phyloP scores from a whole-genome alignment of 2,113 vertebrate species.

The Trichomycterus rosablanca region DNA sequence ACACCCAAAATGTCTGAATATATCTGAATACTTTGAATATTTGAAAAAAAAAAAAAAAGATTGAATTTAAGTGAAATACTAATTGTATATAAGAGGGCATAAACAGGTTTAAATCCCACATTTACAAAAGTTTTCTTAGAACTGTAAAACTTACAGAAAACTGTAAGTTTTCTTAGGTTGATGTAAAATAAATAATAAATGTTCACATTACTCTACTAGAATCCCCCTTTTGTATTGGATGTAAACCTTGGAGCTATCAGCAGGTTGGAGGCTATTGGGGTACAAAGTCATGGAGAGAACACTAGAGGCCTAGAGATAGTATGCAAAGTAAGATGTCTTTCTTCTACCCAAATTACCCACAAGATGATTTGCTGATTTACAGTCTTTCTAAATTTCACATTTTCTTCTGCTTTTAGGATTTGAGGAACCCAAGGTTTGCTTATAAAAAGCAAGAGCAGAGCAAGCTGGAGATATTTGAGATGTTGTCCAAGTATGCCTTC shows the following conservation, averaged over 20 bases:
- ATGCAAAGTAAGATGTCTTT: conserved; percentile 88
- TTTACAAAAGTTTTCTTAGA: no score
- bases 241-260: conserved; percentile 89
- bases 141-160: no score
- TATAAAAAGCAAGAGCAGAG: conserved; percentile 83
- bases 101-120: no score
- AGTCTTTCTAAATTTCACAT: not conserved
- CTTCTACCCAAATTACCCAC: no score
- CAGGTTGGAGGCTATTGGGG: conserved; percentile 85
- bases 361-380: no score
- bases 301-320: conserved; percentile 89
- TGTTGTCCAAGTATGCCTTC: conserved; percentile 77
- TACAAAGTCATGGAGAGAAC: conserved; percentile 82
- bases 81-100: no score
- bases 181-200: no score
- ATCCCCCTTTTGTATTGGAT: conserved; percentile 82
- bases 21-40: no score
- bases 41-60: no score
- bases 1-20: no score
- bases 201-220: conserved; percentile 57
- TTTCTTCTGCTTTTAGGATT: conserved; percentile 72
- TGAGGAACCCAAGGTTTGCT: conserved; percentile 89
- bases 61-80: no score
- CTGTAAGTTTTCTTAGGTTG: no score
- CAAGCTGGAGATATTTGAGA: conserved; percentile 80